Evolutionary conservation across 2,888 invertebrate genomes (phyloP), one percentile per base, ranked within the genome.

Genomic region (Lasioglossum marginatum): DNA sequence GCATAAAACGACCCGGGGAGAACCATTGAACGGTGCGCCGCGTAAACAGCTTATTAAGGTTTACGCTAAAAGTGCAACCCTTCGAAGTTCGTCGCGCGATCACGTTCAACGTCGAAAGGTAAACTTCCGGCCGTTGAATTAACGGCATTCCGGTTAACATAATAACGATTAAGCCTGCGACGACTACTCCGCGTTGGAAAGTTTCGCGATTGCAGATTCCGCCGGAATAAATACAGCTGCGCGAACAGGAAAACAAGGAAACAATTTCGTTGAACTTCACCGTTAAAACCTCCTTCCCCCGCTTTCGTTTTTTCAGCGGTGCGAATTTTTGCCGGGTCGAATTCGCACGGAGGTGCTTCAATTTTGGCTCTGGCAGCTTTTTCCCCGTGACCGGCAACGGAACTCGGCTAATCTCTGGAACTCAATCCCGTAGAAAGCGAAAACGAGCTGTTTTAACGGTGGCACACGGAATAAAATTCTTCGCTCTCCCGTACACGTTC

Each of bases 191-290:
- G 66, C 31, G 34, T 31, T 31, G 34, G 31, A 63, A 74, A 78
- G 48, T 82, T 77, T 71, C 40, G 23, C 52, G 8, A 66, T 74
- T 68, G 45, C 72, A 70, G 82, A 77, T 70, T 19, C 14, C 14
- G 16, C 16, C 4, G 40, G 37, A 83, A 83, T 76, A 40, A 75
- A 85, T 78, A 76, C 72, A 45, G 70, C n/a, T 37, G 60, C 52
- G 37, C 40, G 4, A 40, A 12, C n/a, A 3, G 23, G 19, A n/a
- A 72, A 60, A 31, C 63, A 71, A 57, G 48, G 52, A 71, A 79
- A 82, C 83, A 78, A 75, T 82, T 72, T 79, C 78, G 23, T 43
- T 23, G 63, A 57, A 83, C 75, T 83, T 79, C 34, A 34, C n/a
- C 63, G 77, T 52, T 57, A 27, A 66, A 34, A 14, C 43, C 43